Conservation (phyloP, 2,797 vertebrate genomes). For the Balearica regulorum region DNA sequence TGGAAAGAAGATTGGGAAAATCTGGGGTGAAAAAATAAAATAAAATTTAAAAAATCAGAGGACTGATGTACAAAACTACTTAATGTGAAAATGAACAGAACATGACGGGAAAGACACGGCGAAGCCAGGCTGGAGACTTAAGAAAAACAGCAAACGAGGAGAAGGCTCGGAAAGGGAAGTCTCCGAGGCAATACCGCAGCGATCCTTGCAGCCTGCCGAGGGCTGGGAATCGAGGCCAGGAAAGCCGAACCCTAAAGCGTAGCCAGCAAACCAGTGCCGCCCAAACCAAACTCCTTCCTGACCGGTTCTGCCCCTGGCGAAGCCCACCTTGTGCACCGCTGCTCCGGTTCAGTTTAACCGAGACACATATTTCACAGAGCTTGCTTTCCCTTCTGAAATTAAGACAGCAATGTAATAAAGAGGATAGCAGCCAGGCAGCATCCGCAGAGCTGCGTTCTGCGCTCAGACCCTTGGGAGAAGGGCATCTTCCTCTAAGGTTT, state of each 20-base stretch:
- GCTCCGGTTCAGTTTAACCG: not conserved
- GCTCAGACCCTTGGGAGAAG: not conserved
- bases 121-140: not conserved
- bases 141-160: not conserved
- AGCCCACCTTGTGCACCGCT: not conserved
- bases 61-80: not conserved
- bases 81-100: not conserved
- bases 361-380: not conserved
- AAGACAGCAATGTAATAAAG: not conserved
- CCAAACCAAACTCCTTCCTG: not conserved
- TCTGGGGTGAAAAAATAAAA: fast-evolving
- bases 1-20: not conserved
- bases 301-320: fast-evolving
- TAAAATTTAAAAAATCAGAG: not conserved
- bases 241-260: fast-evolving
- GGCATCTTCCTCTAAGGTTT: not conserved
- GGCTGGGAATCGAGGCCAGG: not conserved
- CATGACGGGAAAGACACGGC: fast-evolving
- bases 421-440: not conserved
- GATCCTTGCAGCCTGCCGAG: not conserved
- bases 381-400: not conserved
- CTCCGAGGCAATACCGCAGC: not conserved
- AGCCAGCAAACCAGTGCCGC: not conserved
- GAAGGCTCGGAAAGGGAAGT: not conserved
- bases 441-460: not conserved